Conservation (phyloP, 2,888 invertebrate genomes). For the Pyrrhosoma nymphula region DNA sequence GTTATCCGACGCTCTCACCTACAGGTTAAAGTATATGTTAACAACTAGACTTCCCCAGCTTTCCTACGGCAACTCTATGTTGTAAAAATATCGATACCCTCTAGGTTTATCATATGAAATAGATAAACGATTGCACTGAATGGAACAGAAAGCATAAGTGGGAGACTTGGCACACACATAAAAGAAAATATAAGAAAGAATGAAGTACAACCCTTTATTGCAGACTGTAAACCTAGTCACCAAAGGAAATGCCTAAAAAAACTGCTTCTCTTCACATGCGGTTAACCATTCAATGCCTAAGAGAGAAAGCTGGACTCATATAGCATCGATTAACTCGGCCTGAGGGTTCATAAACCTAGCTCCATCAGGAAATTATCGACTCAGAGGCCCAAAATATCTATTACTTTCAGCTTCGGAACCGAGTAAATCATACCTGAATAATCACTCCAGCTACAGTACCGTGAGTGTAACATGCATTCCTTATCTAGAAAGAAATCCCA, state of each 20-base stretch:
- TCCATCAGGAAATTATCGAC: neutral
- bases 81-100: no score
- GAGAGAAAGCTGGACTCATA: neutral
- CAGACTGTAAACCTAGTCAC: neutral
- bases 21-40: no score
- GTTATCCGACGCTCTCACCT: no score
- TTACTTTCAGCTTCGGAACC: neutral
- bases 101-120: no score
- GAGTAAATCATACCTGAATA: neutral
- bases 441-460: neutral
- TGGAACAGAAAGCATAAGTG: no score
- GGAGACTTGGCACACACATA: no score
- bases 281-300: neutral
- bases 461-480: neutral
- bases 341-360: neutral
- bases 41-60: no score
- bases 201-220: neutral
- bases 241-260: no score
- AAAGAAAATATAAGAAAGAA: no score
- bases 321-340: neutral
- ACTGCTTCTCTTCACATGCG: neutral
- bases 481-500: neutral
- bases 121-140: no score
- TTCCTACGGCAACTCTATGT: no score
- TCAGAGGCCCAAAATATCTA: neutral